These are phyloP conservation scores for Deladenus siricidicola DNA, from an alignment of 2,888 invertebrate species.

Conservation along the genomic window DNA sequence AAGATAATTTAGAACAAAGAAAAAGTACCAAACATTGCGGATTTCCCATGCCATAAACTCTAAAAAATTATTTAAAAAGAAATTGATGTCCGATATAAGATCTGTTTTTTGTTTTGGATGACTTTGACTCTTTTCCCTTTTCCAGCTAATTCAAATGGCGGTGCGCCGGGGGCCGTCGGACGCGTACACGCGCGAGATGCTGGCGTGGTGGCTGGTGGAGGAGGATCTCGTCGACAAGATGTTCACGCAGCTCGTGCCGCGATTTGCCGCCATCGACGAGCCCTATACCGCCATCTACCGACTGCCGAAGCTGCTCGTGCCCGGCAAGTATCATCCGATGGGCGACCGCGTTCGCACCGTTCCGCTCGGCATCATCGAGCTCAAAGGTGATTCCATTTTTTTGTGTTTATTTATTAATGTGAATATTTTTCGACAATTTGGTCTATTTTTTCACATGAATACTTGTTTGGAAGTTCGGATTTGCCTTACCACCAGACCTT, in stretches of 20 bases:
- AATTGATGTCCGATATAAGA: too few relatives aligned
- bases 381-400: constrained; percentile 31
- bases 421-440: too few relatives aligned
- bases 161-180: constrained; percentile 42
- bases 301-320: constrained; percentile 38
- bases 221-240: constrained; percentile 28
- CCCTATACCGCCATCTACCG: constrained; percentile 46
- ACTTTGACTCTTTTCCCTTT: not conserved
- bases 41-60: too few relatives aligned
- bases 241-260: constrained; percentile 24
- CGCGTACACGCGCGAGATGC: constrained; percentile 49
- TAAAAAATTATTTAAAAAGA: not conserved
- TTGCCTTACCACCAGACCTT: too few relatives aligned
- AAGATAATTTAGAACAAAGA: too few relatives aligned
- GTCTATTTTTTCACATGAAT: too few relatives aligned
- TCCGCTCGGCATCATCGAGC: constrained; percentile 26
- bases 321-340: constrained; percentile 29
- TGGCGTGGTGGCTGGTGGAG: constrained; percentile 51
- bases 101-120: too few relatives aligned
- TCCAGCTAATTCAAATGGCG: constrained; percentile 49
- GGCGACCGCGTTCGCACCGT: constrained; percentile 39
- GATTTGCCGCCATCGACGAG: constrained; percentile 27
- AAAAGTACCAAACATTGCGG: too few relatives aligned
- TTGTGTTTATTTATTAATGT: not conserved
- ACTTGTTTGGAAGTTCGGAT: too few relatives aligned